Evolutionary conservation across 1,140 invertebrate genomes (phyloP).

Genomic region (Drosophila biarmipes): DNA sequence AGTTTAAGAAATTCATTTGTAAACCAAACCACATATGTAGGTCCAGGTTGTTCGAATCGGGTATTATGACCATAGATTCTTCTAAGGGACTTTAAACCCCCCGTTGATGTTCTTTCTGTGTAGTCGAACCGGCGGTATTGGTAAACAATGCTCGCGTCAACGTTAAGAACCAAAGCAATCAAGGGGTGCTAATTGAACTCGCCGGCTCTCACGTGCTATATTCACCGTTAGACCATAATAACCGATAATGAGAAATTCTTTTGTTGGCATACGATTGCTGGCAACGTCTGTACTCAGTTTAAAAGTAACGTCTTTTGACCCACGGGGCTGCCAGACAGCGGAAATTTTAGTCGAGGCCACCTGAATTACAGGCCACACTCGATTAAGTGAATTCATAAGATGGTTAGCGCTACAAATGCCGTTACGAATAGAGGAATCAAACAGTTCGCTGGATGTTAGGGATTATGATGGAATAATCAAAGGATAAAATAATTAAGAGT

Average conservation of each 20-base stretch:
- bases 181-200: constrained; percentile 64
- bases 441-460: too few relatives aligned
- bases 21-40: neutral
- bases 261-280: neutral
- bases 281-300: neutral
- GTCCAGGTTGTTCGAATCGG: too few relatives aligned
- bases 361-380: neutral
- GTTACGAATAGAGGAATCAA: too few relatives aligned
- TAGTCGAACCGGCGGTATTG: constrained; percentile 33
- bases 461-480: too few relatives aligned
- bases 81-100: neutral
- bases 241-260: constrained; percentile 16
- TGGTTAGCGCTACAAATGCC: too few relatives aligned
- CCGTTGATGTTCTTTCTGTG: neutral
- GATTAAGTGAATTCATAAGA: too few relatives aligned
- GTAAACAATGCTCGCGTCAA: constrained; percentile 21
- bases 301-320: neutral
- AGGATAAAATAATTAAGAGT: too few relatives aligned
- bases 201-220: constrained; percentile 20
- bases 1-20: neutral
- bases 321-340: neutral
- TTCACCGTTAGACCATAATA: constrained; percentile 60
- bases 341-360: neutral
- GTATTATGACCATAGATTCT: too few relatives aligned
- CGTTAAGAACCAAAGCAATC: constrained; percentile 38